phyloP scores from a whole-genome alignment of 1,140 invertebrate genomes.

The Aphelenchoides avenae region DNA sequence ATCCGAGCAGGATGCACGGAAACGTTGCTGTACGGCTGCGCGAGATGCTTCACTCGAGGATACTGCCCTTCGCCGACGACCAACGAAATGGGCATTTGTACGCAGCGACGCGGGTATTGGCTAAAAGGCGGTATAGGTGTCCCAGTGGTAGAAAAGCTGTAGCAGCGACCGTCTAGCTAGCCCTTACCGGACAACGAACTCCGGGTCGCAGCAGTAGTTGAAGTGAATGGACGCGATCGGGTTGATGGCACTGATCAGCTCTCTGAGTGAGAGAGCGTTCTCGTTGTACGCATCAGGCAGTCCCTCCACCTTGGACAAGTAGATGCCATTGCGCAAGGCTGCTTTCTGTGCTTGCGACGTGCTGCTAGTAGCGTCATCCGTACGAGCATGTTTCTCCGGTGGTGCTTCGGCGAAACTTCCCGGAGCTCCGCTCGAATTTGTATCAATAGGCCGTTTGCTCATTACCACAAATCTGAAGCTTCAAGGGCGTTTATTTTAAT shows the following conservation, averaged over 20 bases:
- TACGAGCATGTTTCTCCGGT: too few species aligned
- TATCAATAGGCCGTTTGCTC: too few species aligned
- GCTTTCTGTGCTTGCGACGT: too few species aligned
- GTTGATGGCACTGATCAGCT: slow-evolving; percentile 11
- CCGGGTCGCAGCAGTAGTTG: slow-evolving; percentile 26
- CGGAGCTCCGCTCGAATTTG: too few species aligned
- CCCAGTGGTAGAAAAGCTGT: not conserved
- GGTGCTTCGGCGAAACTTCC: too few species aligned
- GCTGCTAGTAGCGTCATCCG: too few species aligned
- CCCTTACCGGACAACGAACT: slow-evolving; percentile 16
- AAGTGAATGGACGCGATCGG: slow-evolving; percentile 31
- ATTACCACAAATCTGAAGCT: too few species aligned
- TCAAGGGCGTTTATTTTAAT: too few species aligned
- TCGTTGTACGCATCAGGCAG: slow-evolving; percentile 1
- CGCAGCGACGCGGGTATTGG: slow-evolving; percentile 19
- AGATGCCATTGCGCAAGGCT: too few species aligned
- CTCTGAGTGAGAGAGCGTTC: slow-evolving; percentile 16
- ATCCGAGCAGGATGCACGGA: not conserved
- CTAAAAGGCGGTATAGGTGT: slow-evolving; percentile 6
- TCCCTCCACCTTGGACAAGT: slow-evolving; percentile 8
- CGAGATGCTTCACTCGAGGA: not conserved
- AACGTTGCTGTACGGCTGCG: not conserved
- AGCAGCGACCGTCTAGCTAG: slow-evolving; percentile 4
- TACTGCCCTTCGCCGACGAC: slow-evolving; percentile 10
- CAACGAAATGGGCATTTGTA: slow-evolving; percentile 15